phyloP scores from a whole-genome alignment of 2,797 vertebrate species.

The Euphonia xanthogaster region DNA sequence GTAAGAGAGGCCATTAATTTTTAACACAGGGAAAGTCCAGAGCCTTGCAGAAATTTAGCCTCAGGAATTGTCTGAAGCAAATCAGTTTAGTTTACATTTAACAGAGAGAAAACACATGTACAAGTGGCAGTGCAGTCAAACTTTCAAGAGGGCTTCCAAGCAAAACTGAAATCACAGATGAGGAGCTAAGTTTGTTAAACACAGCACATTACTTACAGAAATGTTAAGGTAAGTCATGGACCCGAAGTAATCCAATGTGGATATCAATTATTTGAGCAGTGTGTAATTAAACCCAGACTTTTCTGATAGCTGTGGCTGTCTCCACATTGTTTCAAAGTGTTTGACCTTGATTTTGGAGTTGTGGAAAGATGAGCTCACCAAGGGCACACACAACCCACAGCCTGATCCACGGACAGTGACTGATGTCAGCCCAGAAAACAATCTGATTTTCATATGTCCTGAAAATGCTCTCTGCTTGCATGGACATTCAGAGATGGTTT shows the following conservation, averaged over 20 bases:
- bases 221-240: background rate
- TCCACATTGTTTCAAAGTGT: background rate
- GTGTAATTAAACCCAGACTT: background rate
- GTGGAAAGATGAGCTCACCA: background rate
- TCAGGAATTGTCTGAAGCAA: background rate
- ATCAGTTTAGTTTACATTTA: background rate
- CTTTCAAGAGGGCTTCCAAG: background rate
- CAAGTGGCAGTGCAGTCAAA: background rate
- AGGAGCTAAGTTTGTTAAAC: background rate
- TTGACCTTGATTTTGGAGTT: background rate
- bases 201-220: background rate
- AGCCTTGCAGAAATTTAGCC: background rate
- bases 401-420: background rate
- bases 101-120: background rate
- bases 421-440: background rate
- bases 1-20: background rate
- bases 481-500: background rate
- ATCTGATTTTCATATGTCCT: background rate
- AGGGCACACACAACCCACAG: background rate
- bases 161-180: background rate
- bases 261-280: background rate
- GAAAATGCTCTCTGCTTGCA: background rate
- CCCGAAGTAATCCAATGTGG: accelerated
- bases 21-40: background rate
- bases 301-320: background rate